Base-by-base conservation (phyloP, 2,888 invertebrate species). In the Brenthis hecate region DNA sequence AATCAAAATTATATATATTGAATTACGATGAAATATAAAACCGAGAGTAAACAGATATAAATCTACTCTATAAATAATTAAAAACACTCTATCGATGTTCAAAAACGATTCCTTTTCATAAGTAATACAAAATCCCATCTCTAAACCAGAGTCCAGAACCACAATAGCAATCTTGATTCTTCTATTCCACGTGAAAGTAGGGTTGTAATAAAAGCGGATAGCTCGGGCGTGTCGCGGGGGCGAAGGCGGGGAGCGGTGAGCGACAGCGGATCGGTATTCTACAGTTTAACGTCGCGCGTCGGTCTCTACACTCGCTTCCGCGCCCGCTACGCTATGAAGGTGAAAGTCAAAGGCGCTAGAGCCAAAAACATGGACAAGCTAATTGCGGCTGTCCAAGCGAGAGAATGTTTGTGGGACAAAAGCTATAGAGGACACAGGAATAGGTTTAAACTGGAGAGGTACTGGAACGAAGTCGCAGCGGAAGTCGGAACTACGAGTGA, bases 391-490 rank as follows among this genome's bases (percentile, higher is more conserved):
- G 92, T 92, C 56, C 92, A 92, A 72, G 91, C 91, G 2, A 83
- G 92, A 64, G 92, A 92, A 73, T 91, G 91, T 76, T 77, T 91
- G 54, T 92, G 93, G 93, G 92, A 92, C 72, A 91, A 87, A 71
- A 89, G 87, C 60, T 92, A 91, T 69, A 82, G 91, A 70, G 92
- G 92, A 32, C 92, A 91, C 72, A 81, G 91, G 76, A 93, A 92
- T 80, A 80, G 91, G 66, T 92, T 90, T 75, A 92, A 91, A 73
- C 78, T 91, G 81, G 92, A 91, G 81, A 82, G 92, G 16, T 92
- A 90, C 77, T 93, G 93, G 93, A 91, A 89, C 73, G 93, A 93
- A 77, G 92, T 93, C 19, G 92, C 92, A 0, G 81, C 87, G 0
- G 92, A 92, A 75, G 88, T 92, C 69, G 92, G 92, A 60, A 88